Evolutionary conservation across 2,888 invertebrate genomes (phyloP), one percentile per base, ranked within the genome.

Genomic region (Xestia c-nigrum): DNA sequence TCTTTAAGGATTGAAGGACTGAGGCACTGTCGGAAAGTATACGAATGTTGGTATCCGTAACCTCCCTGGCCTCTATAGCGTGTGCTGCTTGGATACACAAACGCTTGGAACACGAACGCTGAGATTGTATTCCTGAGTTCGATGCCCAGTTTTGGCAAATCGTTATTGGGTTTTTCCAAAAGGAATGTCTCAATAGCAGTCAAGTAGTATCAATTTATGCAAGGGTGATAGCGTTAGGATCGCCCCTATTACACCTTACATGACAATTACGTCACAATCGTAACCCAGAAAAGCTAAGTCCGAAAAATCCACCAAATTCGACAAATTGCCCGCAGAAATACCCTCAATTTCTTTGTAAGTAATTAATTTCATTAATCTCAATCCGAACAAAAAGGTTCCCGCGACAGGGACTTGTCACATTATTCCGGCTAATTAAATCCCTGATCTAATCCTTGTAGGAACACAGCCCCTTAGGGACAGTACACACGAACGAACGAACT

Each of bases 371-470:
- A 50, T 71, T 86, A 85, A 85, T 84, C 80, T 80, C 40, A 65
- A 70, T 74, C 40, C 19, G 64, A 63, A 80, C 76, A 74, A 85
- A 87, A 82, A 82, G 76, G 75, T 67, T 63, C 63, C 57, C n/a
- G 47, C 61, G 78, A 79, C 74, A 78, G 70, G 67, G 63, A 47
- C 75, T 79, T 82, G 86, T 80, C 86, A 77, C 84, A 80, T 87
- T 87, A 87, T 87, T 84, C 81, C 68, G 21, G 65, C 70, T 80
- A 87, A 87, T 87, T 84, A 87, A 87, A 77, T 85, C 75, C 73
- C 81, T 66, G 52, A 78, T 80, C 69, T 78, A 81, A 87, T 87
- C 74, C 86, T 63, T 72, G 80, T 74, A 70, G 75, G 74, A 78
- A 78, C 65, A 64, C 64, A 67, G 67, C 74, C 79, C 76, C 78